Evolutionary conservation across 2,888 invertebrate genomes (phyloP), one percentile per base, ranked within the genome.

Genomic region (Habroteleia sp.): DNA sequence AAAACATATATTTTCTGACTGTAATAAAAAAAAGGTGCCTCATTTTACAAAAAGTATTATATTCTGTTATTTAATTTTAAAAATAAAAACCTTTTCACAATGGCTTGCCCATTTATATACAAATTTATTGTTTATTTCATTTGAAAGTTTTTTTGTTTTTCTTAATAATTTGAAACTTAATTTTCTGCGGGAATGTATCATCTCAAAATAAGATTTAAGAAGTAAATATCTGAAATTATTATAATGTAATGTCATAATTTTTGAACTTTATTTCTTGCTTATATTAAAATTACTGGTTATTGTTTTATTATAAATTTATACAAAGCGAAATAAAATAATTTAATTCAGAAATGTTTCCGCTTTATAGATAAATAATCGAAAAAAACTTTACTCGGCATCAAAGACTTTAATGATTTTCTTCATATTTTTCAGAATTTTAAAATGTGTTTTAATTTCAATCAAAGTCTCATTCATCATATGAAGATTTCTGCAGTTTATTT

Each of bases 161-260:
- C 84, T 84, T 50, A 92, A 73, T 37, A 89, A 78, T 42, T 79
- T 89, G 17, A 86, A 85, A 0, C 90, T 90, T 0, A 79, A 74
- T 7, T 79, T 82, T 71, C 89, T 89, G 31, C 89, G 89, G n/a
- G 88, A 89, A 52, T 82, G 85, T 10, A 91, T 89, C 80, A 90
- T 89, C 39, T 87, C 79, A 77, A 89, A 91, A 80, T 92, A 92
- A 0, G 91, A 91, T 75, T 88, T 89, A 75, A 92, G 77, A 13
- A 92, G 84, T 31, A 86, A 85, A 73, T 90, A 90, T 80, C 92
- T 92, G 76, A 13, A 58, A 58, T 56, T 37, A 39, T 17, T 48
- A 41, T 16, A 11, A 31, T 10, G 11, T 48, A 17, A 52, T 48
- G n/a, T n/a, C n/a, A n/a, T n/a, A n/a, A n/a, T n/a, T n/a, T n/a